Evolutionary conservation across 2,113 vertebrate genomes (phyloP).

Genomic region (Salvator merianae): DNA sequence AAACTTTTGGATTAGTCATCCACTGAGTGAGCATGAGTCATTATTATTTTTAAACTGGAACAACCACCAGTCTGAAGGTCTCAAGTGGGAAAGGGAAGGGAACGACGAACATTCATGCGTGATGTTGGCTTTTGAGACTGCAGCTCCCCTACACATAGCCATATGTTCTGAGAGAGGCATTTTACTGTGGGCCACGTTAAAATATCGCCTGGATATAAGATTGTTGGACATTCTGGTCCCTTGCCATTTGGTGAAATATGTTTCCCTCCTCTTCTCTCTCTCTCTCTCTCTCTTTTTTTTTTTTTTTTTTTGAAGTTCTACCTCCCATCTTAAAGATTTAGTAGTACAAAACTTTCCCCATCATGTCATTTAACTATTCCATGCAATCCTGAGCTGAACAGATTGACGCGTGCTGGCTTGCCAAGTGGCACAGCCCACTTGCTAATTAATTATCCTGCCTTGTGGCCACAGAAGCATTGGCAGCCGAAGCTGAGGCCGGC

Average conservation of each 20-base stretch:
- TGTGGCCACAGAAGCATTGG: conserved; percentile 24
- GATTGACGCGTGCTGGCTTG: not conserved
- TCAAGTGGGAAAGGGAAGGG: conserved; percentile 19
- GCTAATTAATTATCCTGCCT: conserved; percentile 48
- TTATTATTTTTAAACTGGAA: conserved; percentile 71
- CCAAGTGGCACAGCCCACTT: conserved; percentile 32
- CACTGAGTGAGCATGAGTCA: conserved; percentile 25
- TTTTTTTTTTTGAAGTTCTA: no score
- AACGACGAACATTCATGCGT: conserved; percentile 61
- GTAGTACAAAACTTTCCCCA: rapidly evolving
- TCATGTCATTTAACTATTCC: not conserved
- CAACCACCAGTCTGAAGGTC: conserved; percentile 66
- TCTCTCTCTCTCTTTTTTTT: not conserved
- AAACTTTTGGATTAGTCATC: conserved; percentile 65
- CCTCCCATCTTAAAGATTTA: not conserved
- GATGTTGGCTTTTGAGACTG: conserved; percentile 58
- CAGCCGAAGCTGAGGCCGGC: not conserved
- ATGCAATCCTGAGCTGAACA: not conserved
- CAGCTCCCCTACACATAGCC: conserved; percentile 36
- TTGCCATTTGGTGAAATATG: conserved; percentile 41
- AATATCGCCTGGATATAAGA: conserved; percentile 47
- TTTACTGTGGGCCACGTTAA: conserved; percentile 60
- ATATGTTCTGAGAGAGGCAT: conserved; percentile 76
- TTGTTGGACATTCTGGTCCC: conserved; percentile 37
- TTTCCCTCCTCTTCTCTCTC: not conserved